Evolutionary conservation across 2,113 vertebrate genomes (phyloP), one percentile per base, ranked within the genome.

Genomic region (Lipophrys pholis): DNA sequence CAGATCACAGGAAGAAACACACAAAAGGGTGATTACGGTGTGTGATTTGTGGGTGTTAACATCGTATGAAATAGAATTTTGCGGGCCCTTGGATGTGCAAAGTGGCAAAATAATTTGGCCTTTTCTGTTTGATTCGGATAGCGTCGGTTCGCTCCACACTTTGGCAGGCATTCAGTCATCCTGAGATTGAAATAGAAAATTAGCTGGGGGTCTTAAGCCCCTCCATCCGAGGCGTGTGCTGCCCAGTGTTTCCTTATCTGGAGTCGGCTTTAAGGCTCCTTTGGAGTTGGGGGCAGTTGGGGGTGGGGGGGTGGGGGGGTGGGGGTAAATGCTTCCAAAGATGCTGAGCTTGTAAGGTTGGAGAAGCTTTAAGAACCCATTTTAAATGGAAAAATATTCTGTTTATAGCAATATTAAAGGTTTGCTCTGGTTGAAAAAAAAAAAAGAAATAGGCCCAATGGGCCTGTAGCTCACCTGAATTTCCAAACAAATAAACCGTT

Each of bases 171-270:
- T 58, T 83, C 77, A 80, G 43, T 83, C 82, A 30, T 78, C 80
- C 72, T 76, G 80, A 70, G 86, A 85, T 55, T 60, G 61, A 80
- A 83, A 87, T 81, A 16, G 69, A 60, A 88, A 83, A 87, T 73
- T 69, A 83, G 65, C 73, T 10, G 79, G 81, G 69, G 83, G 81
- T 86, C 73, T 76, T 79, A 85, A 85, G 80, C 79, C 82, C 74
- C 73, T 73, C 11, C 5, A 45, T 69, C 68, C n/a, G 8, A 51
- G 73, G 64, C 51, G 6, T 4, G 55, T 73, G 43, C 69, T 5
- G 41, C 74, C 66, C 68, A 53, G 59, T 51, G 77, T 70, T 30
- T 59, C 70, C 79, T 87, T 84, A 89, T 87, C 82, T 65, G 46
- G 63, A 64, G 67, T 76, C 79, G 53, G 57, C 69, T 54, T 61